Conservation (phyloP, 1,140 invertebrate genomes). For the Dinoponera quadriceps region DNA sequence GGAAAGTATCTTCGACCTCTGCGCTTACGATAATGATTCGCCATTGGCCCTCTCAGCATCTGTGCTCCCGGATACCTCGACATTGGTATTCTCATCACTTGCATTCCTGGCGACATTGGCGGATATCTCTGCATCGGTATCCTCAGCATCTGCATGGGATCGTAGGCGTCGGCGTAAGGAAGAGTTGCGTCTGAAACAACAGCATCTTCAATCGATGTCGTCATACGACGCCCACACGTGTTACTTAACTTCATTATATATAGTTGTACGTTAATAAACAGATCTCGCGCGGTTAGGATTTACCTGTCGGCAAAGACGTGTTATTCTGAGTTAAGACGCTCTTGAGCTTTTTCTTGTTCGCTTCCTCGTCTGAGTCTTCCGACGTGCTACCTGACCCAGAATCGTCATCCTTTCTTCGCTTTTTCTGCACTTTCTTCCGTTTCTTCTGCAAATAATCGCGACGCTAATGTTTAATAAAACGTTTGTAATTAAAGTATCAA, state of each 20-base stretch:
- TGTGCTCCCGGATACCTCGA: constrained; percentile 50
- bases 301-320: constrained; percentile 73
- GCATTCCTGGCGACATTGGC: constrained; percentile 65
- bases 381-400: constrained; percentile 69
- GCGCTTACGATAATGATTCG: constrained; percentile 30
- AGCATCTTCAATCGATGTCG: background rate
- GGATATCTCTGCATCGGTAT: constrained; percentile 78
- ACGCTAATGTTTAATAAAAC: background rate
- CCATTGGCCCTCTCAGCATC: constrained; percentile 14
- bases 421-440: constrained; percentile 76
- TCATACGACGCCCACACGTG: background rate
- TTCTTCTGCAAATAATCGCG: constrained; percentile 31
- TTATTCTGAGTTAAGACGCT: constrained; percentile 74
- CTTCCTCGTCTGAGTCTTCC: constrained; percentile 71
- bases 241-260: background rate
- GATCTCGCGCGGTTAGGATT: constrained; percentile 2
- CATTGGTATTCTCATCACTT: constrained; percentile 19
- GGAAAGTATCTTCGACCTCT: constrained; percentile 68
- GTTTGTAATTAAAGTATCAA: too few relatives aligned
- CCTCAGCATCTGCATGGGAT: constrained; percentile 49
- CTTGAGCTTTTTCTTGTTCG: constrained; percentile 79
- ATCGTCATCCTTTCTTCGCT: constrained; percentile 75
- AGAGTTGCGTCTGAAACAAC: background rate
- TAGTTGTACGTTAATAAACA: background rate
- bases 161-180: constrained; percentile 30